Evolutionary conservation across 2,797 vertebrate species (phyloP).

Genomic region (Tamandua tetradactyla): DNA sequence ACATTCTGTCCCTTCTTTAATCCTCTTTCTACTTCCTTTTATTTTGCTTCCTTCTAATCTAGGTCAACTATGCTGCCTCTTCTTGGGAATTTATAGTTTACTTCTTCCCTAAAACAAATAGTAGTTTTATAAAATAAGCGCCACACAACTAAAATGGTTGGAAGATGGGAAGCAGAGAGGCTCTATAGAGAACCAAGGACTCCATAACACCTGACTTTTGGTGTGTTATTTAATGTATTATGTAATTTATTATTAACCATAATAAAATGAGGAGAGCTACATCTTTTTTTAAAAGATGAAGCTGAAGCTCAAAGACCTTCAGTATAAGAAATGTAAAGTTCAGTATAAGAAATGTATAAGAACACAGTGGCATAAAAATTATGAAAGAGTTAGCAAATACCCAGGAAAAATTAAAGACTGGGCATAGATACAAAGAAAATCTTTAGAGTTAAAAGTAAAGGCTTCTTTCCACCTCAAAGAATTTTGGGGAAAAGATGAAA

Average conservation of each 20-base stretch:
- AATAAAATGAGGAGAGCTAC: background rate
- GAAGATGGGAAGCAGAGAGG: no score
- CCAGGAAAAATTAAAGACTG: background rate
- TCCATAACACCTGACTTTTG: background rate
- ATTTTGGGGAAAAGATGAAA: background rate
- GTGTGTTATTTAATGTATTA: background rate
- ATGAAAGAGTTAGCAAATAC: background rate
- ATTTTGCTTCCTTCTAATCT: no score
- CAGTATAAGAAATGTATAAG: background rate
- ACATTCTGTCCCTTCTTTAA: no score
- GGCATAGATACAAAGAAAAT: background rate
- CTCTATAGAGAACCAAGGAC: background rate
- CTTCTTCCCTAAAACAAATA: no score
- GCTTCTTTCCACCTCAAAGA: background rate
- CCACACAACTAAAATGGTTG: no score
- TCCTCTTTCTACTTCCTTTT: no score
- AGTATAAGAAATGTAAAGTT: background rate
- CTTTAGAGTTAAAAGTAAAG: background rate
- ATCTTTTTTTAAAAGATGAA: background rate
- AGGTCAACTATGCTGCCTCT: no score
- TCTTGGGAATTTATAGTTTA: no score
- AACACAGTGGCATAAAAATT: background rate
- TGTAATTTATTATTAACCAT: no score
- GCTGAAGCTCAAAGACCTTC: background rate
- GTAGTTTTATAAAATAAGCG: no score